Conservation (phyloP, 1,140 invertebrate species). For the Rhopalosiphum padi region DNA sequence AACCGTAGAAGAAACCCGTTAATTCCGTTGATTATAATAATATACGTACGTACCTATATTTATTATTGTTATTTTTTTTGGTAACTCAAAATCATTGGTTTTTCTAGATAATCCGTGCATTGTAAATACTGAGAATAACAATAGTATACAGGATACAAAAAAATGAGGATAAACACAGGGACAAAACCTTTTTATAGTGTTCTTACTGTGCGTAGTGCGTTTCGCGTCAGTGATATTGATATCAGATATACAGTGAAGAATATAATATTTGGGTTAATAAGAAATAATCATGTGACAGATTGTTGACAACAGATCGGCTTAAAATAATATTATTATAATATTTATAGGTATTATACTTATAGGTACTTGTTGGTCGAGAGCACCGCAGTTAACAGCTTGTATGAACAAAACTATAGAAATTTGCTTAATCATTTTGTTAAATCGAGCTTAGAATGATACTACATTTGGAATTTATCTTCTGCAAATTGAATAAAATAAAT, state of each 20-base stretch:
- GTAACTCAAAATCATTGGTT: background rate
- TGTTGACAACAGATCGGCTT: background rate
- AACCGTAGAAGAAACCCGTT: constrained; percentile 43
- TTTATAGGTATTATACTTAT: too few species aligned
- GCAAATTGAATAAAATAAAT: too few species aligned
- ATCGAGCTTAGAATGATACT: background rate
- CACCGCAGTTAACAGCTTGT: background rate
- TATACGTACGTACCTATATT: background rate
- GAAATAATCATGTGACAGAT: background rate
- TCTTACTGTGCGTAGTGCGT: background rate
- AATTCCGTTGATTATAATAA: constrained; percentile 42
- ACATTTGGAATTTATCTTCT: background rate
- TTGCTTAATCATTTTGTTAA: background rate
- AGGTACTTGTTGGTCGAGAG: background rate
- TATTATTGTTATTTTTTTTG: background rate
- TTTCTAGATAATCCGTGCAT: background rate
- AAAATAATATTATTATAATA: background rate
- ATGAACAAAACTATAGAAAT: background rate
- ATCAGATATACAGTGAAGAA: background rate
- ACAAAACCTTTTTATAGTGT: background rate
- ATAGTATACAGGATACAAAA: background rate
- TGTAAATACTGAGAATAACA: background rate
- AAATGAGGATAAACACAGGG: constrained; percentile 2
- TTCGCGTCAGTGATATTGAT: background rate
- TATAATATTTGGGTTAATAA: background rate